Evolutionary conservation across 1,140 invertebrate genomes (phyloP), one percentile per base, ranked within the genome.

Genomic region (Macrosteles quadrilineatus): DNA sequence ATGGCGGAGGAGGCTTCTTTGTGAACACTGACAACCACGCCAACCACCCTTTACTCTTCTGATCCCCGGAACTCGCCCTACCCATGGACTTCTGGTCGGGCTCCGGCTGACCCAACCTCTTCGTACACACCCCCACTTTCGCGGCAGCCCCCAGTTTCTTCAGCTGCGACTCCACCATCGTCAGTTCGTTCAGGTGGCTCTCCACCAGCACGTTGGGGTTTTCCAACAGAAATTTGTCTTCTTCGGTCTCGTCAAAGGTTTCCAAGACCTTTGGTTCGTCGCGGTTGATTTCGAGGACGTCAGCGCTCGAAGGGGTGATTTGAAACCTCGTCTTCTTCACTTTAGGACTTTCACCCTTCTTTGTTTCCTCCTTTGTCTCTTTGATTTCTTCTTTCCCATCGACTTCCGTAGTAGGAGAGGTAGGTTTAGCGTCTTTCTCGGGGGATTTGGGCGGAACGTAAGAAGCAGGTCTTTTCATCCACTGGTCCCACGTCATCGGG

Each of bases 101-200:
- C 25, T 59, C 55, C 27, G 21, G 23, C 47, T 17, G 47, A 19
- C 47, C 47, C 66, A 72, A 47, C 63, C 73, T 72, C 25, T 70
- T 50, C 36, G 63, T 6, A 29, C n/a, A 14, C 19, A 14, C 11
- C 36, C 9, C 68, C 27, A 62, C 68, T 69, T 74, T 67, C 11
- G 68, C 55, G 4, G 68, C 72, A 30, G 71, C 69, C 12, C 71
- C 69, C 12, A 77, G 59, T 40, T 77, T 77, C 45, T 77, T 77
- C 25, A 77, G 72, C 63, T 77, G 73, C 12, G 71, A 74, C 57
- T 77, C 77, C 2, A 77, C 77, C 77, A 77, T 77, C 4, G 77
- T 77, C 47, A 77, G 70, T 66, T 79, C 75, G 45, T 78, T 79
- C 11, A 78, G 78, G 19, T 80, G 78, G 6, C 75, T 81, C n/a